Evolutionary conservation across 2,888 invertebrate species (phyloP).

Genomic region (Himalopsyche japonica): DNA sequence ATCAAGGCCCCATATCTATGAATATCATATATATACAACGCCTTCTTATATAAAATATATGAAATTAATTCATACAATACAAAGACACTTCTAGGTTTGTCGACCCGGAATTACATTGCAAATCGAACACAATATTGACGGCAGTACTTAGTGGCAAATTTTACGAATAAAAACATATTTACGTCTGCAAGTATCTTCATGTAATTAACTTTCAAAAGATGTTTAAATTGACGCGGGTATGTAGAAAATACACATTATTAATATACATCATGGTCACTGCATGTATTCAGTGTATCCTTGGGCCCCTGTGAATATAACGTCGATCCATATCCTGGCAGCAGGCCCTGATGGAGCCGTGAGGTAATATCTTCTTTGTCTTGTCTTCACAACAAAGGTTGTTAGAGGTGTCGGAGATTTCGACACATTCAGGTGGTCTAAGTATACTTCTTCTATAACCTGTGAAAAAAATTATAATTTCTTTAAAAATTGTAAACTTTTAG

Average conservation of each 20-base stretch:
- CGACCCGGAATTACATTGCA: neutral
- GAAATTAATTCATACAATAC: neutral
- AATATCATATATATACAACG: no score
- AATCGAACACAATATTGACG: neutral
- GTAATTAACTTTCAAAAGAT: neutral
- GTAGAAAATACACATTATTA: neutral
- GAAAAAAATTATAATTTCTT: constrained; percentile 40
- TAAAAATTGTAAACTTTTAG: no score
- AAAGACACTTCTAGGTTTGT: neutral
- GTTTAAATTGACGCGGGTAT: neutral
- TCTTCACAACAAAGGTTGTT: constrained; percentile 93
- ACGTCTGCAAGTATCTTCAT: neutral
- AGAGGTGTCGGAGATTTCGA: constrained; percentile 90
- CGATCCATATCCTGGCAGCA: constrained; percentile 96
- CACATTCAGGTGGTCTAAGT: constrained; percentile 91
- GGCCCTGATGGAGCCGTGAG: constrained; percentile 93
- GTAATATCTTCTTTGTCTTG: constrained; percentile 85
- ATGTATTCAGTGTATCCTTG: constrained; percentile 74
- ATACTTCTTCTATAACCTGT: constrained; percentile 95
- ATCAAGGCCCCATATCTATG: no score
- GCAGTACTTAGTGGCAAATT: neutral
- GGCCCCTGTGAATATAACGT: constrained; percentile 90
- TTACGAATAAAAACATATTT: neutral
- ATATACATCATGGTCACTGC: constrained; percentile 42
- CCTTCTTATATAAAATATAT: neutral